Conservation (phyloP, 2,113 vertebrate species). For the Spilogale gracilis region DNA sequence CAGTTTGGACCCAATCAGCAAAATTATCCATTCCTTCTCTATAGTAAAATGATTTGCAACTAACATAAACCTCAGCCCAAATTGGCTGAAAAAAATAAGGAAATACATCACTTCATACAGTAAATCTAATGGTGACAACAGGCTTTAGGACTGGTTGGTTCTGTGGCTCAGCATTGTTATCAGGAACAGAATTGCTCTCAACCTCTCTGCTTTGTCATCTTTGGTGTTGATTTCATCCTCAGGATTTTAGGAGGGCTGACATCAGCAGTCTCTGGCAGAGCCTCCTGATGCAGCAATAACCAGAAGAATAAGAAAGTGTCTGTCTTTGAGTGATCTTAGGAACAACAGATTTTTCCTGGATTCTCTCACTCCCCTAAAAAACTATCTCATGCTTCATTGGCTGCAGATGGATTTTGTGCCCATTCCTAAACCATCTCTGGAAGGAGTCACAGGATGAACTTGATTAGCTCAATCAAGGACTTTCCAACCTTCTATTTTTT, state of each 20-base stretch:
- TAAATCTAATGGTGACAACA: not conserved
- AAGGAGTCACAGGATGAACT: not conserved
- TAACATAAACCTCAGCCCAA: not conserved
- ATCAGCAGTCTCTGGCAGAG: not conserved
- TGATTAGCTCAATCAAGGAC: not conserved
- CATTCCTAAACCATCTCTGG: not conserved
- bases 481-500: not conserved
- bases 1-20: not conserved
- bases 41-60: not conserved
- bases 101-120: not conserved
- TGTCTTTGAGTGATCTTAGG: not conserved
- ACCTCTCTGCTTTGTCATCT: not conserved
- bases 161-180: not conserved
- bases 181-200: not conserved
- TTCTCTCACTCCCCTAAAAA: not conserved
- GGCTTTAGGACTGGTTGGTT: not conserved
- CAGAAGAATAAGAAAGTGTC: not conserved
- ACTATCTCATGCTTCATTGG: not conserved
- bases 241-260: not conserved
- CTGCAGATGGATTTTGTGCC: not conserved
- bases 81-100: not conserved
- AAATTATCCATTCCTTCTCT: not conserved
- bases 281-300: not conserved
- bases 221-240: not conserved
- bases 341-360: not conserved